Evolutionary conservation across 2,113 vertebrate genomes (phyloP), one percentile per base, ranked within the genome.

Genomic region (Brienomyrus brachyistius): DNA sequence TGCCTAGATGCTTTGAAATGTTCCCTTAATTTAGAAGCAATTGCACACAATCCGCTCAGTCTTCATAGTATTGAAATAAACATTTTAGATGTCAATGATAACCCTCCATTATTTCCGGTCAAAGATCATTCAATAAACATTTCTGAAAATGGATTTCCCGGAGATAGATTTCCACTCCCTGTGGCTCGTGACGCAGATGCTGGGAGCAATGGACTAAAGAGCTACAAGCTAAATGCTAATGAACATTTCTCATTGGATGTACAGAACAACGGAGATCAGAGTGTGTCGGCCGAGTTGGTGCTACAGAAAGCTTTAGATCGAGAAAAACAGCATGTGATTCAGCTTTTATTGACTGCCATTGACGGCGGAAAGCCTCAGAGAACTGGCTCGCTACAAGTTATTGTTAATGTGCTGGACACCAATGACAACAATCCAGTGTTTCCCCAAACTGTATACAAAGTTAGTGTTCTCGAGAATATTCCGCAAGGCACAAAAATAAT

Each of bases 241-340:
- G 45, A 47, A 47, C 6, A 47, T 47, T 47, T 47, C 45, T 7
- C 45, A 47, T 90, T 95, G 40, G 97, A 97, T 90, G 95, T 95
- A 90, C 97, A 98, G 86, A 96, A 97, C 93, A 97, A 97, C 23
- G 5, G 94, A 94, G 52, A 90, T 94, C 5, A 90, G 93, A 47
- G 45, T 47, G 45, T 47, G 45, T 47, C 45, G 6, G 45, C 45
- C 45, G 84, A 94, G 93, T 74, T 94, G 35, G 4, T 47, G 5
- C 45, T 47, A 7, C 45, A 47, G 45, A 47, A 47, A 47, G 45
- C 45, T 47, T 7, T 47, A 47, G 45, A 47, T 47, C 45, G 45
- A 7, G 45, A 47, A 47, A 47, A 47, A 47, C 45, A 47, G 45
- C 45, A 6, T 7, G 45, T 47, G 45, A 47, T 47, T 47, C 45